Evolutionary conservation across 2,888 invertebrate genomes (phyloP).

Genomic region (Diplazon laetatorius): DNA sequence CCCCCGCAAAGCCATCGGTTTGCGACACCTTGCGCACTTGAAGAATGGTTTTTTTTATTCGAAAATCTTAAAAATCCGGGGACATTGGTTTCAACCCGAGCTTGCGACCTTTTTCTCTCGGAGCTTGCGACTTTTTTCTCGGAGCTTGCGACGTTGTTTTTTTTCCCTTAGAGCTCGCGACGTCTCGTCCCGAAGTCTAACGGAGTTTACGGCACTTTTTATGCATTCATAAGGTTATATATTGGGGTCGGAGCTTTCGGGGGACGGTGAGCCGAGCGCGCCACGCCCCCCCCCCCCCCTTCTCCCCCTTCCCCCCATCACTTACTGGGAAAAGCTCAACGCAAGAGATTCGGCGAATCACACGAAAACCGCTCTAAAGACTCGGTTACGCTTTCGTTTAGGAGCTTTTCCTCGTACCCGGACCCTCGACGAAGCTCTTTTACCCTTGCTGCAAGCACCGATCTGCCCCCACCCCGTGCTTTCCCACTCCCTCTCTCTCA

Average conservation of each 20-base stretch:
- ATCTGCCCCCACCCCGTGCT: constrained; percentile 45
- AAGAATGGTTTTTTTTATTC: constrained; percentile 63
- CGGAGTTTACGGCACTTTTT: constrained; percentile 73
- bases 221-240: constrained; percentile 78
- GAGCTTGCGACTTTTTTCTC: constrained; percentile 35
- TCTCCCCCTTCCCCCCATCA: too few species aligned
- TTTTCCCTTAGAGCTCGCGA: constrained; percentile 40
- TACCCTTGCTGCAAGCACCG: constrained; percentile 26
- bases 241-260: constrained; percentile 46
- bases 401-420: constrained; percentile 57
- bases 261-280: constrained; percentile 17
- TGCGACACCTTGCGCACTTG: constrained; percentile 13
- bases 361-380: constrained; percentile 64
- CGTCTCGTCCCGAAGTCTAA: constrained; percentile 51
- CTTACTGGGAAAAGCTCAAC: too few species aligned
- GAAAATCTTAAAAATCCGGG: constrained; percentile 59
- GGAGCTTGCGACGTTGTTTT: constrained; percentile 46
- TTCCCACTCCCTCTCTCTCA: background rate
- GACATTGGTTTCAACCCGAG: constrained; percentile 35
- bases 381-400: constrained; percentile 67
- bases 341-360: constrained; percentile 34
- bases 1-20: background rate
- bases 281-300: constrained; percentile 33
- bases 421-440: constrained; percentile 49
- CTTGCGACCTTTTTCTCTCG: constrained; percentile 39